Evolutionary conservation across 2,888 invertebrate genomes (phyloP).

Genomic region (Apotomis capreana): DNA sequence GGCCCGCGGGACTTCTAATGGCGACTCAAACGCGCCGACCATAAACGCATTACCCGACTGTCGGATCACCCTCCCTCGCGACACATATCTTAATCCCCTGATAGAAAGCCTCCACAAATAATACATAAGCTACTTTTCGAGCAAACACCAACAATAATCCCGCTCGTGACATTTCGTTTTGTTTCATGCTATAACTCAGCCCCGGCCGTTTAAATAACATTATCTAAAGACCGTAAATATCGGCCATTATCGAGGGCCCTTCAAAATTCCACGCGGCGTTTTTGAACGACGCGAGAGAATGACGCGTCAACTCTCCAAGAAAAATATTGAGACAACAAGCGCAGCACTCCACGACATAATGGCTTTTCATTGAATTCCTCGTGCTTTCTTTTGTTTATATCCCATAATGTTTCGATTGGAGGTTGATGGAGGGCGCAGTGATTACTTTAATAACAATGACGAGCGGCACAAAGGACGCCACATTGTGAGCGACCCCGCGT

Average conservation of each 20-base stretch:
- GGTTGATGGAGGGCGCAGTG: conserved; percentile 79
- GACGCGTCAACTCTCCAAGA: conserved; percentile 80
- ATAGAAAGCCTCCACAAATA: conserved; percentile 50
- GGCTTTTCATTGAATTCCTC: conserved; percentile 82
- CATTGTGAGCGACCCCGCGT: conserved; percentile 76
- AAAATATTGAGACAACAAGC: conserved; percentile 82
- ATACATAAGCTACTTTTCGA: conserved; percentile 48
- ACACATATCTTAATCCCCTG: conserved; percentile 55
- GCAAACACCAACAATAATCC: conserved; percentile 44
- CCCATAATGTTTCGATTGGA: conserved; percentile 82
- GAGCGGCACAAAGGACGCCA: conserved; percentile 77
- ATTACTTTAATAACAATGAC: conserved; percentile 83
- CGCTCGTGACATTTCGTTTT: conserved; percentile 63
- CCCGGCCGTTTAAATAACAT: conserved; percentile 72
- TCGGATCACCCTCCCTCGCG: conserved; percentile 62
- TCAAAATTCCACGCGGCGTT: conserved; percentile 79
- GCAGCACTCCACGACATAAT: conserved; percentile 78
- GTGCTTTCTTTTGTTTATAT: conserved; percentile 82
- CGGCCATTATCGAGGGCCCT: conserved; percentile 78
- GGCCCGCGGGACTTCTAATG: conserved; percentile 56
- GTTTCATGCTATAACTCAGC: conserved; percentile 72
- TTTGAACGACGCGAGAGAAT: conserved; percentile 75
- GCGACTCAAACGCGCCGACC: conserved; percentile 71
- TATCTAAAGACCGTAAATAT: conserved; percentile 81
- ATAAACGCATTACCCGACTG: conserved; percentile 70